Evolutionary conservation across 2,113 vertebrate species (phyloP), one percentile per base, ranked within the genome.

Genomic region (Pangasianodon gigas): DNA sequence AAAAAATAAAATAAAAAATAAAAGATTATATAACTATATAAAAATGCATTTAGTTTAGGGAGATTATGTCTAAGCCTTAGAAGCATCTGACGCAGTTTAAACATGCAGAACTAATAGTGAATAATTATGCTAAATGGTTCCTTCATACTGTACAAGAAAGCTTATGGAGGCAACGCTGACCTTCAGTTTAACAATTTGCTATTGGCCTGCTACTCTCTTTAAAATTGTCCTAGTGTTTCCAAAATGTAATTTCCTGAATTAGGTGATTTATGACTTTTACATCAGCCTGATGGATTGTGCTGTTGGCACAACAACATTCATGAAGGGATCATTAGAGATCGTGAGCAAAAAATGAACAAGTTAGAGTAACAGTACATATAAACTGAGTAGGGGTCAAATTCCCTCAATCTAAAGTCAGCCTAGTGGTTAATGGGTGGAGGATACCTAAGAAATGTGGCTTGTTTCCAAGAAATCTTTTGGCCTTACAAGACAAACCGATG

Each of bases 401-500:
- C 88, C 41, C 81, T 84, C 29, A 3, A 29, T 29, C 37, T 69
- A 88, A 46, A 88, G 14, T 81, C 75, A 46, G 37, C 65, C 48
- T 82, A n/a, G 85, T 92, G 75, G 85, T 86, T 89, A 84, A 83
- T 83, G n/a, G 48, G 89, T 54, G 62, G 46, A 84, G 85, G 83
- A 88, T 80, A 65, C 69, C 88, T 83, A 91, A 92, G 93, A 89
- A 84, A 91, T 37, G 32, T 71, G 91, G 91, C 88, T 0, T 16
- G 82, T 84, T 91, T 90, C 93, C 93, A 94, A 90, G 81, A 67
- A 89, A 93, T 89, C 91, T 92, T 90, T 89, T 90, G 82, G 84
- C 86, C 90, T 91, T 94, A 93, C 91, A 93, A 94, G 95, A 93
- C 44, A 94, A 94, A 93, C 69, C 87, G 65, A 52, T 90, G 91